phyloP scores from a whole-genome alignment of 2,113 vertebrate genomes.

The Pelmatolapia mariae region DNA sequence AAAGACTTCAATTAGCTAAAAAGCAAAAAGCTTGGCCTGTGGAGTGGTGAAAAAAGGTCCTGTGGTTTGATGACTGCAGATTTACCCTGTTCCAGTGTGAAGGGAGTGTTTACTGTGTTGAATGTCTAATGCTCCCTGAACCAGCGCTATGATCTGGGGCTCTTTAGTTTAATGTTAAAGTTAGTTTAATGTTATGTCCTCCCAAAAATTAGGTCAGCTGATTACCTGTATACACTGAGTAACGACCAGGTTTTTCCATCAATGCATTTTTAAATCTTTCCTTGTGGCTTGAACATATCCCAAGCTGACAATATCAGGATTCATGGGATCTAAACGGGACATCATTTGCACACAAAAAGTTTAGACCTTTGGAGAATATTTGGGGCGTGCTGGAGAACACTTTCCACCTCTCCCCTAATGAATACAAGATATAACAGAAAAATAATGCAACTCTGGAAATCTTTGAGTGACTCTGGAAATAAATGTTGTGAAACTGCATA shows the following conservation, averaged over 20 bases:
- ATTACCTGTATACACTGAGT: background rate
- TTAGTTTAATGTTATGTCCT: background rate
- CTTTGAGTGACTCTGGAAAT: background rate
- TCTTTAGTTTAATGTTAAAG: background rate
- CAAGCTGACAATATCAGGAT: fast-evolving
- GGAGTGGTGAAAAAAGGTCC: background rate
- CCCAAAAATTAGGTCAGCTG: background rate
- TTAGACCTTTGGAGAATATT: background rate
- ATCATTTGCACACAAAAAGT: background rate
- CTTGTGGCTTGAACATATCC: no score
- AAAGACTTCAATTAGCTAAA: background rate
- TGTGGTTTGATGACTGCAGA: background rate
- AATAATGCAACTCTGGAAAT: background rate
- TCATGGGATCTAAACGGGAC: background rate
- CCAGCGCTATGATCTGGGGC: background rate
- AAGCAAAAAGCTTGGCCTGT: background rate
- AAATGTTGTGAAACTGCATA: background rate
- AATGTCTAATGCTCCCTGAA: background rate
- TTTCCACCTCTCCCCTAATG: background rate
- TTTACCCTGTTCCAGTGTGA: background rate
- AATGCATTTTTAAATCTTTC: no score
- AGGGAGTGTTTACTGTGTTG: background rate
- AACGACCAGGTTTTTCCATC: background rate
- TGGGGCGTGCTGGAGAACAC: background rate
- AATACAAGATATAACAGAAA: background rate